A percentile compares a stretch with the other conserved stretches of the same genome.
Evolutionary conservation across 2,113 vertebrate genomes (phyloP).

Genomic region (Caranx ignobilis): DNA sequence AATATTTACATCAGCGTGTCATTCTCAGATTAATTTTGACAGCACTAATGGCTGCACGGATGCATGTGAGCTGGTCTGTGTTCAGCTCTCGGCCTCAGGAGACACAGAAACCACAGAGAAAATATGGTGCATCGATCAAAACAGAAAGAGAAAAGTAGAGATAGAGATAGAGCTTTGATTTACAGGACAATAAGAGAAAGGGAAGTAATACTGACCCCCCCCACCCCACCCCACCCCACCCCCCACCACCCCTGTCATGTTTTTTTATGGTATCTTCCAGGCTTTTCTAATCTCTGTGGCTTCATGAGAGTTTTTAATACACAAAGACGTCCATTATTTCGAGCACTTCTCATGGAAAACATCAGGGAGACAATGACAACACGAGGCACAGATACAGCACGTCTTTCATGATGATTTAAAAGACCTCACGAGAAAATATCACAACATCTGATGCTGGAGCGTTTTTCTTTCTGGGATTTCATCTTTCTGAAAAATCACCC

Average conservation of each 20-base stretch:
- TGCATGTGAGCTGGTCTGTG: neutral
- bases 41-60: conserved; percentile 3
- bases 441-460: conserved; percentile 10
- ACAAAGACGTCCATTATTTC: neutral
- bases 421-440: conserved; percentile 23
- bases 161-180: neutral
- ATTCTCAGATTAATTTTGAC: conserved; percentile 18
- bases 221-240: neutral
- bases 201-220: neutral
- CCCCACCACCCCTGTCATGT: neutral
- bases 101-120: neutral
- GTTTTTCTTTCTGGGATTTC: conserved; percentile 16
- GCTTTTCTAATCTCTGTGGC: neutral
- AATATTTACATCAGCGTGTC: conserved; percentile 21
- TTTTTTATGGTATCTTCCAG: conserved; percentile 9
- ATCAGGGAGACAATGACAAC: conserved; percentile 15
- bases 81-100: neutral
- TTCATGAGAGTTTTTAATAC: conserved; percentile 7
- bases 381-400: conserved; percentile 6
- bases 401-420: conserved; percentile 32
- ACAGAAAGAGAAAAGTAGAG: neutral
- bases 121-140: neutral
- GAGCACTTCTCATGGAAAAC: conserved; percentile 30
- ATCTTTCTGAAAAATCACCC: neutral
- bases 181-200: neutral